Evolutionary conservation across 2,113 vertebrate species (phyloP), one percentile per base, ranked within the genome.

Genomic region (Pelodiscus sinensis): DNA sequence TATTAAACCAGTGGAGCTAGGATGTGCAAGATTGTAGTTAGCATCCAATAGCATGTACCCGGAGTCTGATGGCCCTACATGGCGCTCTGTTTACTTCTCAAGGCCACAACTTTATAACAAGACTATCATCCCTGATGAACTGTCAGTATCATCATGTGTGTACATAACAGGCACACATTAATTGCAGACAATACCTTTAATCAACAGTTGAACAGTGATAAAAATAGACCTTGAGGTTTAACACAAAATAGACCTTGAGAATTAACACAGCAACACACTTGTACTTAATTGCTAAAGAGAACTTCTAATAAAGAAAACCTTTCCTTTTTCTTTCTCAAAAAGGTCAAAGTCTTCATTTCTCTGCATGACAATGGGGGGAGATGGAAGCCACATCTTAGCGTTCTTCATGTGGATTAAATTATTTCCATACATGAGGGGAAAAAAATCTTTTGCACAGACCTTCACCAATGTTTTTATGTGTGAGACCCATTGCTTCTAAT

Each of bases 301-400:
- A 96, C 82, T 96, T 97, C 90, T 97, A 85, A 95, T 95, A 95
- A 95, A 93, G 90, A 96, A 97, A 95, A 85, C n/a, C 86, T 86
- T 97, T 90, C 95, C 93, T 94, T 96, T 97, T 98, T 97, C 96
- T 96, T 94, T 95, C 96, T 95, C 52, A 81, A 96, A 96, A 97
- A 97, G 97, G 97, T 95, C 97, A 97, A 97, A 97, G 95, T 95
- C 97, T 94, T 97, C 95, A 96, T 97, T 97, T 97, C 94, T 97
- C 86, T 96, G 25, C 51, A 87, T 96, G 92, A 90, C 88, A 94
- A 93, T 90, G 92, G 94, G 92, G 96, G 96, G 91, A 86, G 35
- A 44, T 44, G 44, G 44, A 89, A 68, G 97, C 91, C 92, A 95
- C 90, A 97, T 97, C 95, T 96, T 94, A 92, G 87, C 91, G 91